Evolutionary conservation across 2,113 vertebrate species (phyloP).

Genomic region (Melozone crissalis): DNA sequence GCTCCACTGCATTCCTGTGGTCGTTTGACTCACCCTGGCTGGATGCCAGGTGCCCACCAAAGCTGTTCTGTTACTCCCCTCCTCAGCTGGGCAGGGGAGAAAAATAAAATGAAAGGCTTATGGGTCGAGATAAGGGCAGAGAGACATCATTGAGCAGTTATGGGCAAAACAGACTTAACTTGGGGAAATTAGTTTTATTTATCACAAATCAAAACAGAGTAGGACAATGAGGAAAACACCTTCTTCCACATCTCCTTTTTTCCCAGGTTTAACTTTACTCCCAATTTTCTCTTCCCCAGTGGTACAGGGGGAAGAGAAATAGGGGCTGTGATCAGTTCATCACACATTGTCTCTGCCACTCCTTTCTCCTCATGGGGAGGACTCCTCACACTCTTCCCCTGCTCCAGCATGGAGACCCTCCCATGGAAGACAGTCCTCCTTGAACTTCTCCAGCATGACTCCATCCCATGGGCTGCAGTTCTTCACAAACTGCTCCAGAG

Average conservation of each 20-base stretch:
- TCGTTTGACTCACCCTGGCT: not conserved
- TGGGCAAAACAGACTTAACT: not conserved
- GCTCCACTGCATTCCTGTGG: not conserved
- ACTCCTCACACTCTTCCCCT: not conserved
- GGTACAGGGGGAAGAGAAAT: not conserved
- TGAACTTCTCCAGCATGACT: not conserved
- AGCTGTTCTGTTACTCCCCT: not conserved
- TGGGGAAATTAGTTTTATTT: not conserved
- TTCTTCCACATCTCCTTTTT: not conserved
- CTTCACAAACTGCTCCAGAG: not conserved
- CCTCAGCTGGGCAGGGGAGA: not conserved
- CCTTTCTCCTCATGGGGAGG: not conserved
- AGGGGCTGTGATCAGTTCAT: not conserved
- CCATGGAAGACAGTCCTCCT: not conserved
- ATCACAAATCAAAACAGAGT: not conserved
- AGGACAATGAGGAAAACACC: not conserved
- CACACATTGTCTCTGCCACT: accelerated
- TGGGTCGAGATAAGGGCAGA: accelerated
- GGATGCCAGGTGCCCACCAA: not conserved
- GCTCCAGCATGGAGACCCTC: not conserved
- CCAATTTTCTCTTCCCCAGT: not conserved
- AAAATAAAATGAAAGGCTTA: not conserved
- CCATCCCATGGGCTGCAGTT: not conserved
- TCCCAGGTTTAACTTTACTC: not conserved
- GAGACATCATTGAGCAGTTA: not conserved